Base-by-base conservation (phyloP, 2,888 invertebrate genomes). In the Lasioglossum marginatum region DNA sequence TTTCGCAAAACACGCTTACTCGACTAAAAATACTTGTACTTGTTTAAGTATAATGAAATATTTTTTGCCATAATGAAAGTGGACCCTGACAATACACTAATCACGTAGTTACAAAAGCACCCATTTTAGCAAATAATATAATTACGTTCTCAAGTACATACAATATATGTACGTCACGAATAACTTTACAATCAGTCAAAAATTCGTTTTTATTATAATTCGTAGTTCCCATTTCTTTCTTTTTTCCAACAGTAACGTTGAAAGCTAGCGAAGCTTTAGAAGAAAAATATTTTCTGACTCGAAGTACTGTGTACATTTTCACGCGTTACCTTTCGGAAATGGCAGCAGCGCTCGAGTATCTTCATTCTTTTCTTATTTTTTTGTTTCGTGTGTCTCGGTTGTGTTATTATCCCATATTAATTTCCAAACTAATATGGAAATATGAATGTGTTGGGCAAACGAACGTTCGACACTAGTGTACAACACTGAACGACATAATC, bases 401-500 rank as follows among this genome's bases (percentile, higher is more conserved):
- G 48, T 80, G 70, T 87, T 75, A 85, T 43, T 78, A 71, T 84
- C 79, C 87, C 82, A 68, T 79, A 83, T 70, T 76, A 85, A 84
- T 86, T 84, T 85, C 89, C 83, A 72, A 77, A 72, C 34, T 75
- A 81, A 45, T 48, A 81, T 87, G 82, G 88, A 90, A 88, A 88
- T 79, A 8, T 86, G 82, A 88, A 83, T 82, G 43, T 81, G 68
- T 77, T 82, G 85, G 83, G 80, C 16, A 77, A 88, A 87, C 82
- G 81, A 87, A 90, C 82, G 74, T 85, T 89, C 77, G 84, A 89
- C 86, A 91, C 89, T 89, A 90, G 83, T 88, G 90, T 91, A 90
- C 88, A 92, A 93, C 91, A 93, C 90, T 91, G 92, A 93, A 89
- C 83, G 91, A 79, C 79, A 90, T 86, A 88, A 92, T 91, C 92